These are phyloP conservation scores for Lithophane socia DNA, from an alignment of 2,888 invertebrate species.

Conservation along the genomic window DNA sequence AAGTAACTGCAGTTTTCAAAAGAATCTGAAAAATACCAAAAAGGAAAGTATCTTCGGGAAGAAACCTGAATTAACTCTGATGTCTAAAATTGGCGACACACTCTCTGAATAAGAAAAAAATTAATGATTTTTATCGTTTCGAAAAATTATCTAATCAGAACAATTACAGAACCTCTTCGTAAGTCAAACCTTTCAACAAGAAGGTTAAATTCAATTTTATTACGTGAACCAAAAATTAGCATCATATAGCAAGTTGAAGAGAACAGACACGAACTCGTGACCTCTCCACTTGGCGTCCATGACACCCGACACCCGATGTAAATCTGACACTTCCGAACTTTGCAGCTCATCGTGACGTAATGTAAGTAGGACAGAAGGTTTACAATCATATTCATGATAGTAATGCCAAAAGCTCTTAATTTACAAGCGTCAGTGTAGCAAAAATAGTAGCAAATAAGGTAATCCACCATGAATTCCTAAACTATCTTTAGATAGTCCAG, in stretches of 20 bases:
- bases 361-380: neutral
- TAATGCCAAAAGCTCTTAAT: neutral
- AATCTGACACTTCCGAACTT: slow-evolving; percentile 54
- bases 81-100: neutral
- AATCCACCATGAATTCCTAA: neutral
- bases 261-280: slow-evolving; percentile 29
- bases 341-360: slow-evolving; percentile 1
- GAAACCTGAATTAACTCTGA: too few species aligned
- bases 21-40: neutral
- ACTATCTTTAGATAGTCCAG: neutral
- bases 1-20: too few species aligned
- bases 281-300: slow-evolving; percentile 34
- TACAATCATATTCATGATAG: neutral
- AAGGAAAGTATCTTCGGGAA: too few species aligned
- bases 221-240: slow-evolving; percentile 4
- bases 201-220: neutral
- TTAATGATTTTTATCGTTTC: neutral
- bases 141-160: neutral
- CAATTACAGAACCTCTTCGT: neutral
- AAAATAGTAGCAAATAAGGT: neutral
- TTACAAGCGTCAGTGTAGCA: neutral
- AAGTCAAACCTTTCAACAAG: neutral
- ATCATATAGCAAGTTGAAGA: slow-evolving; percentile 26
- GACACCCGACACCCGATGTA: slow-evolving; percentile 20
- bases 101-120: too few species aligned